These are phyloP conservation scores for Dendronephthya gigantea DNA, from an alignment of 64 coral and sea anemone species.

Conservation along the genomic window DNA sequence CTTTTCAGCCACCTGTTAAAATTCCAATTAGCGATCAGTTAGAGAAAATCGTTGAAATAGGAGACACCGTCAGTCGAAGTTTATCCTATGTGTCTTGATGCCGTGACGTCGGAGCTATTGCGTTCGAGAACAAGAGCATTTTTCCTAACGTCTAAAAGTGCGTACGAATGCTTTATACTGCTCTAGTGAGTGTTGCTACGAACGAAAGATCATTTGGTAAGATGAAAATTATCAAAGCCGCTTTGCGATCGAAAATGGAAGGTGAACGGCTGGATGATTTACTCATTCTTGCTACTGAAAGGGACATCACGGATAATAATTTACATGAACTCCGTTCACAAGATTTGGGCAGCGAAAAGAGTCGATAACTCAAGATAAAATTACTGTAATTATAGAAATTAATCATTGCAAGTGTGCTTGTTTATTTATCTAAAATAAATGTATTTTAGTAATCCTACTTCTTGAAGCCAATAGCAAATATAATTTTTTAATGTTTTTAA, in stretches of 20 bases:
- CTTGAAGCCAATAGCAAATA: too few relatives aligned
- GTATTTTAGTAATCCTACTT: too few relatives aligned
- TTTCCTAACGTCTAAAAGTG: neutral
- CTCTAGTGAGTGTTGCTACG: neutral
- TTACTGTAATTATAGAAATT: too few relatives aligned
- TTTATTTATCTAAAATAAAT: too few relatives aligned
- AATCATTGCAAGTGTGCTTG: too few relatives aligned
- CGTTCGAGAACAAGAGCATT: too few relatives aligned
- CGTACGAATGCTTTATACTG: neutral
- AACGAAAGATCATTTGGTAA: slow-evolving; percentile 2
- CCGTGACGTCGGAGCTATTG: neutral
- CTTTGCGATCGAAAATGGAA: neutral
- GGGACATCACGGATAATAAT: neutral
- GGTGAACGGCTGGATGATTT: neutral
- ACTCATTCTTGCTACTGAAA: neutral
- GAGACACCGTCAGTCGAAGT: neutral
- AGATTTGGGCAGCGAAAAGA: slow-evolving; percentile 1
- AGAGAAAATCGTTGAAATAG: too few relatives aligned
- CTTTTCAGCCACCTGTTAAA: too few relatives aligned
- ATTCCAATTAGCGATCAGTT: too few relatives aligned
- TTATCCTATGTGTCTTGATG: neutral
- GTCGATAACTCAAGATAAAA: too few relatives aligned
- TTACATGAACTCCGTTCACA: neutral
- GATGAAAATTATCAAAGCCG: neutral
- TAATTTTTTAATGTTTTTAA: too few relatives aligned